A percentile compares a stretch with the other conserved stretches of the same genome.
Evolutionary conservation across 2,113 vertebrate genomes (phyloP).

Genomic region (Myotis davidii): DNA sequence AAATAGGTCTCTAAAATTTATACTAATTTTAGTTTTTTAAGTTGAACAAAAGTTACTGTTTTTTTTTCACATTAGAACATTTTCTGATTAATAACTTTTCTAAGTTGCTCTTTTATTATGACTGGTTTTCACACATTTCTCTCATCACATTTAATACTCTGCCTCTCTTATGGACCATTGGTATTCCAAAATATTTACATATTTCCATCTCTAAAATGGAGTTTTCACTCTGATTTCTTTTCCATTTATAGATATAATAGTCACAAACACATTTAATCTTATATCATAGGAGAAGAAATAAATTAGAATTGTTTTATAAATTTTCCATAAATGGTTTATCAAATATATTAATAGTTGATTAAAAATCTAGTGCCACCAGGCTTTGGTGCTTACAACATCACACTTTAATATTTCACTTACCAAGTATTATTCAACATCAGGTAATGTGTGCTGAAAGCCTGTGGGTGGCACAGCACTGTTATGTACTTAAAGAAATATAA

Average conservation of each 20-base stretch:
- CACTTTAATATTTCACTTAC: not conserved
- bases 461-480: not conserved
- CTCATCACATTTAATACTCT: not conserved
- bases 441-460: not conserved
- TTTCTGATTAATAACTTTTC: slow-evolving; percentile 38
- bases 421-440: not conserved
- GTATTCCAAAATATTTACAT: not conserved
- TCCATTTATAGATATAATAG: slow-evolving; percentile 8
- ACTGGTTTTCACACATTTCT: slow-evolving; percentile 15
- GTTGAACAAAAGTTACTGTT: not conserved
- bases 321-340: not conserved
- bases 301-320: slow-evolving; percentile 27
- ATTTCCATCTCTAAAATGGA: not conserved
- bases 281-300: not conserved
- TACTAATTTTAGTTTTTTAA: not conserved
- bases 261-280: not conserved
- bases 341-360: not conserved
- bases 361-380: not conserved
- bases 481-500: not conserved
- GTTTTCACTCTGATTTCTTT: slow-evolving; percentile 9
- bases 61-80: not conserved
- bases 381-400: not conserved
- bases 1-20: not conserved
- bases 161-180: not conserved
- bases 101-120: not conserved